A percentile compares a stretch with the other conserved stretches of the same genome.
Conservation (phyloP, 2,888 invertebrate genomes). For the Thera britannica region DNA sequence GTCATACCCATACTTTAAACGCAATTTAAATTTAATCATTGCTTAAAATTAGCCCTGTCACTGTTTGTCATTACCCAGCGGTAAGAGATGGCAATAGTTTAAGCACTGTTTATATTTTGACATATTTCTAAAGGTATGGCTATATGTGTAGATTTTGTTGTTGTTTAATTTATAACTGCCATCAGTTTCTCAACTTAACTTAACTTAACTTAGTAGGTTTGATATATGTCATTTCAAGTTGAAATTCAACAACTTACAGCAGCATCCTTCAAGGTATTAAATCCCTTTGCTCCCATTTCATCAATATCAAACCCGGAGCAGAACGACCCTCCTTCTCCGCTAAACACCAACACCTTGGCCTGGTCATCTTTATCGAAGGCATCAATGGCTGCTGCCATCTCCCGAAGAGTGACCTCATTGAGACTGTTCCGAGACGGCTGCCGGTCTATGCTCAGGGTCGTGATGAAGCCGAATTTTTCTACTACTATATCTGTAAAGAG, state of each 20-base stretch:
- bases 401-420: slow-evolving; percentile 87
- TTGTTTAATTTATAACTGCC: no score
- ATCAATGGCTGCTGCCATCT: slow-evolving; percentile 89
- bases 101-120: no score
- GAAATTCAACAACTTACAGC: slow-evolving; percentile 56
- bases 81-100: no score
- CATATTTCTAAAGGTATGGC: no score
- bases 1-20: no score
- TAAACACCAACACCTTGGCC: slow-evolving; percentile 90
- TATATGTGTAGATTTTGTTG: no score
- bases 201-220: no score
- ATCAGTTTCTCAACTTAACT: no score
- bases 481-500: slow-evolving; percentile 71
- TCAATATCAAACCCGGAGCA: slow-evolving; percentile 96
- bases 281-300: slow-evolving; percentile 86
- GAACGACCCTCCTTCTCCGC: slow-evolving; percentile 97
- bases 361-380: slow-evolving; percentile 91
- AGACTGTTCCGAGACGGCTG: slow-evolving; percentile 93
- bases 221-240: no score
- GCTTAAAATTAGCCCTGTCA: no score
- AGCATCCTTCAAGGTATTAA: slow-evolving; percentile 68
- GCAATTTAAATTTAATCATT: no score
- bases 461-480: slow-evolving; percentile 87
- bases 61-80: no score
- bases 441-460: slow-evolving; percentile 94